phyloP scores from a whole-genome alignment of 2,113 vertebrate species.

The Microcebus griseorufus region DNA sequence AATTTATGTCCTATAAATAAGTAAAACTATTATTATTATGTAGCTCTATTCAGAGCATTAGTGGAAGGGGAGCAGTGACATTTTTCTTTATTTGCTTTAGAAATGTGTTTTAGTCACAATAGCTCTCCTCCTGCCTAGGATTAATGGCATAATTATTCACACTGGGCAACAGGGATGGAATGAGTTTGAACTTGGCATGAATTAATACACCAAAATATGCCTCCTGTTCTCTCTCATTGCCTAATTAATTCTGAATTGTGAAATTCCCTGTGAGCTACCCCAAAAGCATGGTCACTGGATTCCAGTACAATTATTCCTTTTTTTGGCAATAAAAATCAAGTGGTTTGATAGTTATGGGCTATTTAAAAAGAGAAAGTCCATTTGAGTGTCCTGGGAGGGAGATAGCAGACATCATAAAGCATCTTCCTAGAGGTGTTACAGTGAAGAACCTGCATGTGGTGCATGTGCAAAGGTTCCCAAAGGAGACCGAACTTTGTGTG shows the following conservation, averaged over 20 bases:
- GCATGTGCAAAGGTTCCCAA: background rate
- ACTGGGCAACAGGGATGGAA: conserved; percentile 68
- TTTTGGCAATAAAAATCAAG: conserved; percentile 55
- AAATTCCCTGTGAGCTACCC: conserved; percentile 62
- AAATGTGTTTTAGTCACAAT: conserved; percentile 62
- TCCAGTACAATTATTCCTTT: conserved; percentile 40
- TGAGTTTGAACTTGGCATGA: conserved; percentile 70
- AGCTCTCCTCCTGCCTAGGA: conserved; percentile 50
- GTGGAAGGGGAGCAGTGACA: conserved; percentile 36
- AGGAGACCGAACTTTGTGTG: background rate
- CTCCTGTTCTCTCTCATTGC: conserved; percentile 64
- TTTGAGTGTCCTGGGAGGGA: background rate
- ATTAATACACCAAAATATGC: conserved; percentile 72
- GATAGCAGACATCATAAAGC: background rate
- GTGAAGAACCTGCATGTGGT: background rate
- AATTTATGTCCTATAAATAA: conserved; percentile 65
- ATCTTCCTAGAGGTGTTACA: background rate
- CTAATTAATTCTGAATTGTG: conserved; percentile 80
- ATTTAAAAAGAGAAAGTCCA: conserved; percentile 39
- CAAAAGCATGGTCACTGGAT: conserved; percentile 55
- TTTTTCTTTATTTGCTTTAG: conserved; percentile 73
- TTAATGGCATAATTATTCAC: conserved; percentile 78
- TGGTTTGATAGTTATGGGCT: conserved; percentile 28
- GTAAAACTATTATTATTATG: conserved; percentile 55
- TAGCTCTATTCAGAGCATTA: conserved; percentile 43